Conservation (phyloP, 1,140 invertebrate species). For the Trichomalopsis sarcophagae region DNA sequence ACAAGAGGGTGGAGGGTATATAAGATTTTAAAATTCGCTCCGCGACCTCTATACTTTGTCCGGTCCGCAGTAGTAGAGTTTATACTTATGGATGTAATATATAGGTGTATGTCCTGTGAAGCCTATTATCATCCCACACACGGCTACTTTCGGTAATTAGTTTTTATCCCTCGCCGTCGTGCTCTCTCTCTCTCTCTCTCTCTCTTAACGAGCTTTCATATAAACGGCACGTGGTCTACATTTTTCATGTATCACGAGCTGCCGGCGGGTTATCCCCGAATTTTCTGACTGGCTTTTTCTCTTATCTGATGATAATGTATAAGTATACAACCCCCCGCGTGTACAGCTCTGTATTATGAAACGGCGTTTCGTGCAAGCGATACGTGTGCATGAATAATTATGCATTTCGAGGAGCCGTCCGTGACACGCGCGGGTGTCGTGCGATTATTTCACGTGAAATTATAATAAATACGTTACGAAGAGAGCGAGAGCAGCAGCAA, state of each 20-base stretch:
- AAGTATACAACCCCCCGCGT: no score
- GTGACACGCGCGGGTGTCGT: neutral
- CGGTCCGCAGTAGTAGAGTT: neutral
- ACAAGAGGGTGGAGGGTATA: neutral
- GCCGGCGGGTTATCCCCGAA: no score
- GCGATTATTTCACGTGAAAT: neutral
- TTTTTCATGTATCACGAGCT: no score
- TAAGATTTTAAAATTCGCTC: neutral
- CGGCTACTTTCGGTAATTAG: neutral
- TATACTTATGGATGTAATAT: neutral
- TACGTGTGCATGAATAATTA: neutral
- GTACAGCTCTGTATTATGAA: no score
- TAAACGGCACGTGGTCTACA: no score
- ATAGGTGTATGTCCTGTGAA: neutral
- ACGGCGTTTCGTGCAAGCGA: neutral
- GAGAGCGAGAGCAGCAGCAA: no score
- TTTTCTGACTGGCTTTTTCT: no score
- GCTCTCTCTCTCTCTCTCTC: no score
- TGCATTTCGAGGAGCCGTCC: neutral
- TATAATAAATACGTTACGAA: neutral
- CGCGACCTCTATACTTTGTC: no score
- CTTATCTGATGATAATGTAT: no score
- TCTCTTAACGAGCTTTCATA: neutral
- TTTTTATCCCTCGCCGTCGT: neutral
- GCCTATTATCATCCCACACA: neutral